These are phyloP conservation scores for Coluber constrictor DNA, from an alignment of 2,797 vertebrate genomes.

Conservation along the genomic window DNA sequence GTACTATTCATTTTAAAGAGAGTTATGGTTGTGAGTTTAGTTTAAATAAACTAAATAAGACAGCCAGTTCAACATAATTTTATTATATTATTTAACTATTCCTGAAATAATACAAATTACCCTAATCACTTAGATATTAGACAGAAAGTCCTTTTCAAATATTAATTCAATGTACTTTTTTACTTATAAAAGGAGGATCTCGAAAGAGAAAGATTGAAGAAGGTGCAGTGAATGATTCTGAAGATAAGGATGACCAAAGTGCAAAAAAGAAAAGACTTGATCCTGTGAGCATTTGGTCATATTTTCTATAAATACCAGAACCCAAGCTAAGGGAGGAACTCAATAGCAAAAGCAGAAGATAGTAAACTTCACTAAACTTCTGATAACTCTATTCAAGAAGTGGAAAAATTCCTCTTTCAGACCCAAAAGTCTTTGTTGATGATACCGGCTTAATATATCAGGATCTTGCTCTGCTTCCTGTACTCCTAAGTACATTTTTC, in stretches of 20 bases:
- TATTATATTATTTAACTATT: not conserved
- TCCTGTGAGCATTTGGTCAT: slow-evolving; percentile 63
- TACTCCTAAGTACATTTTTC: not conserved
- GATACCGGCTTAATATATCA: not conserved
- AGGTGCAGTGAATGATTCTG: slow-evolving; percentile 62
- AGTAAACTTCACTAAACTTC: not conserved
- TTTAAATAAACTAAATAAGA: not conserved
- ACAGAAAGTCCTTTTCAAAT: not conserved
- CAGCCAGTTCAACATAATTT: not conserved
- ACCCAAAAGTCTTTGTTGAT: not conserved
- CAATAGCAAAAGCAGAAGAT: not conserved
- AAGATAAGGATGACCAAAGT: slow-evolving; percentile 60
- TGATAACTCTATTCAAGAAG: not conserved
- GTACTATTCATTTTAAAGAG: not conserved
- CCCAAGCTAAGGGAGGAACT: not conserved
- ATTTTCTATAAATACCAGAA: not conserved
- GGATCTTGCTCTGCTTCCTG: not conserved
- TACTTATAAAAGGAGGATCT: slow-evolving; percentile 56
- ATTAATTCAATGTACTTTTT: not conserved
- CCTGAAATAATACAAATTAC: not conserved
- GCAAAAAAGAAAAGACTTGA: slow-evolving; percentile 68
- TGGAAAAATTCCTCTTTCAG: not conserved
- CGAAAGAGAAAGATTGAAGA: slow-evolving; percentile 77
- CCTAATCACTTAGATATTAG: not conserved
- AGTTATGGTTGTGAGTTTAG: not conserved